These are phyloP conservation scores for Pediacus dermestoides DNA, from an alignment of 2,888 invertebrate species.

Conservation along the genomic window DNA sequence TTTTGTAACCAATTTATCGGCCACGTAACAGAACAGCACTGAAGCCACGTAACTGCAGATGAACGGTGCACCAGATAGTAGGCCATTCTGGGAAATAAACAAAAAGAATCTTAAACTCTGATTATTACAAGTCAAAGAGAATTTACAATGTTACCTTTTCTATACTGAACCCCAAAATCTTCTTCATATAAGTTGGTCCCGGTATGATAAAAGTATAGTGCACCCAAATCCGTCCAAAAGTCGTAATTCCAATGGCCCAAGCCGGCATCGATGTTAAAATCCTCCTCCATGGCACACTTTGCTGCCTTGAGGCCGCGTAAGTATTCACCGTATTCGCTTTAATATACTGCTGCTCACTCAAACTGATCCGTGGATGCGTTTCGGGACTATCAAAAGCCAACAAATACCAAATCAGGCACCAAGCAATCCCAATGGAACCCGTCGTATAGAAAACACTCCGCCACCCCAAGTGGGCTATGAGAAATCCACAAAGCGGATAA, in stretches of 20 bases:
- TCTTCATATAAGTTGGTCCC: conserved; percentile 69
- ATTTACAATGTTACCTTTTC: conserved; percentile 50
- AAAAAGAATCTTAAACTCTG: too few relatives aligned
- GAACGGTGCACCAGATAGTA: conserved; percentile 66
- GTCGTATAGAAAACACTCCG: conserved; percentile 67
- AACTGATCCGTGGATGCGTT: conserved; percentile 64
- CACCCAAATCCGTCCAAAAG: conserved; percentile 72
- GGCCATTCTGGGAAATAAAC: conserved; percentile 57
- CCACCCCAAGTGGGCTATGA: conserved; percentile 67
- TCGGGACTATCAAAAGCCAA: conserved; percentile 67
- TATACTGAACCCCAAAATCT: conserved; percentile 64
- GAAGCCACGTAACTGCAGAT: conserved; percentile 68
- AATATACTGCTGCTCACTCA: conserved; percentile 63
- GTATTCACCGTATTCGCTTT: conserved; percentile 57
- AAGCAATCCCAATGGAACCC: conserved; percentile 57
- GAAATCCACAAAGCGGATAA: conserved; percentile 66
- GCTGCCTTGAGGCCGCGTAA: conserved; percentile 50
- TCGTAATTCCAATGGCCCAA: conserved; percentile 69
- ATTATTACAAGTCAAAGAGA: conserved; percentile 24
- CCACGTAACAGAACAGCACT: conserved; percentile 66
- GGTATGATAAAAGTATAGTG: conserved; percentile 70
- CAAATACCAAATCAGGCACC: conserved; percentile 68
- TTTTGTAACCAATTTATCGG: conserved; percentile 60
- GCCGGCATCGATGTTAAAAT: conserved; percentile 64
- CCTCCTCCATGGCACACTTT: conserved; percentile 61